A percentile compares a stretch with the other conserved stretches of the same genome.
phyloP scores from a whole-genome alignment of 2,888 invertebrate genomes.

The Hedychridium roseum region DNA sequence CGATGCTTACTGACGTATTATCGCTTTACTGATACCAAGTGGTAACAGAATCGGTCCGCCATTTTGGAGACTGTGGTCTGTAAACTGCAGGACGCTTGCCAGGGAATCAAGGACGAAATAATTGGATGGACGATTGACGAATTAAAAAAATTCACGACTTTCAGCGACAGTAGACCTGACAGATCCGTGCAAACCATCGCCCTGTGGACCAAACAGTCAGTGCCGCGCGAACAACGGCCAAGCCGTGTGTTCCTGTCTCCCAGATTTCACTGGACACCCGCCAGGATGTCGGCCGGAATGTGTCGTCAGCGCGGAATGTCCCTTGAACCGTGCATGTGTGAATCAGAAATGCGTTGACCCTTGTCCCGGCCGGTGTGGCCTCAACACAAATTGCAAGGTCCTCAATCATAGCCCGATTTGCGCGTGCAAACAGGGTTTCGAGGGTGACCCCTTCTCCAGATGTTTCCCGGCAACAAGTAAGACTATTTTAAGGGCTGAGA shows the following conservation, averaged over 20 bases:
- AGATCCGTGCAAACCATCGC: too few relatives aligned
- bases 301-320: conserved; percentile 79
- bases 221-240: conserved; percentile 81
- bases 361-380: conserved; percentile 67
- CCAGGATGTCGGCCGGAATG: conserved; percentile 86
- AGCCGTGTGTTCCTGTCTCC: conserved; percentile 80
- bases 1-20: too few relatives aligned
- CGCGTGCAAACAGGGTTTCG: conserved; percentile 68
- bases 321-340: conserved; percentile 76
- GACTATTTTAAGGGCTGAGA: too few relatives aligned
- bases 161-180: too few relatives aligned
- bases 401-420: conserved; percentile 73
- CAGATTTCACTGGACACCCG: conserved; percentile 84
- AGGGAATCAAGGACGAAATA: too few relatives aligned
- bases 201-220: conserved; percentile 86
- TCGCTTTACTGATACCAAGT: too few relatives aligned
- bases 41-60: too few relatives aligned
- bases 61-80: too few relatives aligned
- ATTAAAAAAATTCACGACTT: too few relatives aligned
- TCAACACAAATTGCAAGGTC: conserved; percentile 71
- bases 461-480: too few relatives aligned
- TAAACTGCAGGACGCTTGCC: too few relatives aligned
- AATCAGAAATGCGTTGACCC: conserved; percentile 78
- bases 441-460: conserved; percentile 75
- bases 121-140: too few relatives aligned